Conservation (phyloP, 2,888 invertebrate species). For the Glyphotaelius pellucidus region DNA sequence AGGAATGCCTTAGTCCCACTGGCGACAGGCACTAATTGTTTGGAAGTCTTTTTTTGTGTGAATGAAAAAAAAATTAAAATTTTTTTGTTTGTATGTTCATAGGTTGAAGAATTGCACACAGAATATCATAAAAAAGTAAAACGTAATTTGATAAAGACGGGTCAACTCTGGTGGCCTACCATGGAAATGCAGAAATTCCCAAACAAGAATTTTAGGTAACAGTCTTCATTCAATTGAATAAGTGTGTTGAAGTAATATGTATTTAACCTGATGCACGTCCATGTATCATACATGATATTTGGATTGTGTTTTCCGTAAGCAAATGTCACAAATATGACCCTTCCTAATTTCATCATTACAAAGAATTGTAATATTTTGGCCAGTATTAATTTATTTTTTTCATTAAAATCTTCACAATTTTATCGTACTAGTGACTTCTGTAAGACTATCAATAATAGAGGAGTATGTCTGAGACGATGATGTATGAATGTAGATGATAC, state of each 20-base stretch:
- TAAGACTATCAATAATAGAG: too few relatives aligned
- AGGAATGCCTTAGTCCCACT: too few relatives aligned
- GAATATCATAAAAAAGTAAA: constrained; percentile 52
- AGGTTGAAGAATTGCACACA: constrained; percentile 48
- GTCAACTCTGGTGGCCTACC: constrained; percentile 54
- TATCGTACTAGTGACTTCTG: too few relatives aligned
- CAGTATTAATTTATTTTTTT: too few relatives aligned
- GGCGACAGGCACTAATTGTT: too few relatives aligned
- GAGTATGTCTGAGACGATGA: too few relatives aligned
- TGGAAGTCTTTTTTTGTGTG: too few relatives aligned
- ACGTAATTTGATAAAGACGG: constrained; percentile 46
- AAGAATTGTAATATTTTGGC: too few relatives aligned
- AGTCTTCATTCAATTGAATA: not conserved
- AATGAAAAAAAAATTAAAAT: too few relatives aligned
- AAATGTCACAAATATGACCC: not conserved
- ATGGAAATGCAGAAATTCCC: constrained; percentile 59
- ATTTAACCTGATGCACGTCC: not conserved
- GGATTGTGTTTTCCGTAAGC: not conserved
- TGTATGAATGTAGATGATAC: too few relatives aligned
- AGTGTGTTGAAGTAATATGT: not conserved
- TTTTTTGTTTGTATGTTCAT: not conserved
- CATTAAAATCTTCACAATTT: too few relatives aligned
- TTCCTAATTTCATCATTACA: not conserved
- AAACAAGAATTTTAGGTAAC: constrained; percentile 52
- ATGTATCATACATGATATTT: not conserved